phyloP scores from a whole-genome alignment of 1,140 invertebrate species.

The Listronotus oregonensis region DNA sequence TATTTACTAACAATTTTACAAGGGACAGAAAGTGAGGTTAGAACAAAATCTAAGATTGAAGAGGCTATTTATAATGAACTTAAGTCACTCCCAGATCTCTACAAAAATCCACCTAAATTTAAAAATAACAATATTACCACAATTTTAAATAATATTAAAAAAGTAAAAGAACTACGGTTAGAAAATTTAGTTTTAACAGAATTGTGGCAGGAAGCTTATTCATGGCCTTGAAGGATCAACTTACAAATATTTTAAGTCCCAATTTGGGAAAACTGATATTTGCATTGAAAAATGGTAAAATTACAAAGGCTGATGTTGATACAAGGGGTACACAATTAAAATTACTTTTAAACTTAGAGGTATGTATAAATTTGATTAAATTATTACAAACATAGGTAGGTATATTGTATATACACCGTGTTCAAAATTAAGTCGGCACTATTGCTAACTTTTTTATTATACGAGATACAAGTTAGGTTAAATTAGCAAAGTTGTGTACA shows the following conservation, averaged over 20 bases:
- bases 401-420: too few species aligned
- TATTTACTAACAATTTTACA: conserved; percentile 31
- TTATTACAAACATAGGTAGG: too few species aligned
- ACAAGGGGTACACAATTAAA: conserved; percentile 89
- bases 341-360: conserved; percentile 75
- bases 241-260: conserved; percentile 41
- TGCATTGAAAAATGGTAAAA: conserved; percentile 70
- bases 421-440: too few species aligned
- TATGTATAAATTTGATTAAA: conserved; percentile 42
- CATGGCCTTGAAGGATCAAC: conserved; percentile 42
- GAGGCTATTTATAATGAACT: conserved; percentile 14
- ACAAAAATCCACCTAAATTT: background rate
- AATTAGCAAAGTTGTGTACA: too few species aligned
- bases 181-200: conserved; percentile 24
- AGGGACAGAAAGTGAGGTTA: conserved; percentile 6
- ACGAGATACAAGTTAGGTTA: too few species aligned
- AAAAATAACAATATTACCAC: background rate
- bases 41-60: conserved; percentile 11
- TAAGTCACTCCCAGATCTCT: background rate
- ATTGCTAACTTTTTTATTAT: too few species aligned
- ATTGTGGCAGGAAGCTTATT: conserved; percentile 45
- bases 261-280: conserved; percentile 71
- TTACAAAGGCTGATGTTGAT: conserved; percentile 76
- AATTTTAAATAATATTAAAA: conserved; percentile 13
- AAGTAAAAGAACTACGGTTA: background rate